phyloP scores from a whole-genome alignment of 2,888 invertebrate genomes.

The Vanessa cardui region DNA sequence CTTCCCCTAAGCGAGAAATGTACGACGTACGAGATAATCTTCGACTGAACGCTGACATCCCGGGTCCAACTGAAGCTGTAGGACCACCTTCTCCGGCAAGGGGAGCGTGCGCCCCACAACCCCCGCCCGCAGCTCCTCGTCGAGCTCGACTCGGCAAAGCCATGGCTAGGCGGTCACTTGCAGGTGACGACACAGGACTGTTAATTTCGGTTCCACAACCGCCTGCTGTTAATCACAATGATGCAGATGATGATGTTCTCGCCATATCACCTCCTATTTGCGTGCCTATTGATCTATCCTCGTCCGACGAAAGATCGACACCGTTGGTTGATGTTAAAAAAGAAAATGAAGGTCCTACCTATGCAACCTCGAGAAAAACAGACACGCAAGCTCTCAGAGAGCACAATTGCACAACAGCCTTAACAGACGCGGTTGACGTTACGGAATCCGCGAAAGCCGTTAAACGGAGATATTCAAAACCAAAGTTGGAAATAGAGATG shows the following conservation, averaged over 20 bases:
- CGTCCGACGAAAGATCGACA: conserved; percentile 74
- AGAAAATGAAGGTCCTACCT: conserved; percentile 74
- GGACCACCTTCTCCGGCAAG: conserved; percentile 87
- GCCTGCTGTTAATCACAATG: conserved; percentile 59
- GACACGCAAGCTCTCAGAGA: conserved; percentile 75
- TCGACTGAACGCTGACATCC: conserved; percentile 64
- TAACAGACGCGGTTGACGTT: conserved; percentile 54
- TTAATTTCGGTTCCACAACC: conserved; percentile 64
- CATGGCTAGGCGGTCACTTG: conserved; percentile 86
- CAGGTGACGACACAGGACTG: conserved; percentile 79
- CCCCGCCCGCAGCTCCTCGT: conserved; percentile 73
- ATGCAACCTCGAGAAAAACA: conserved; percentile 64
- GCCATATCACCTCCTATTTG: conserved; percentile 76
- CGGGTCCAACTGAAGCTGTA: conserved; percentile 65
- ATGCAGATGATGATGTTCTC: conserved; percentile 78
- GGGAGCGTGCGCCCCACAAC: conserved; percentile 85
- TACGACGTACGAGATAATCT: conserved; percentile 69
- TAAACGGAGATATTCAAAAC: conserved; percentile 73
- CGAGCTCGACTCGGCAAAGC: conserved; percentile 82
- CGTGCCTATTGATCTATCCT: conserved; percentile 76
- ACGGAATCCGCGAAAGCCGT: conserved; percentile 65
- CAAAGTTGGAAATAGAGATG: conserved; percentile 78
- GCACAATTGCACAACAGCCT: conserved; percentile 60
- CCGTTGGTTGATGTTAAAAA: conserved; percentile 76
- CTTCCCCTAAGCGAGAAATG: conserved; percentile 72